Percentiles rank a stretch among this genome's conserved stretches.
These are phyloP conservation scores for Enteromius unitaeniatus DNA, from an alignment of 2,797 vertebrate genomes.

Conservation along the genomic window DNA sequence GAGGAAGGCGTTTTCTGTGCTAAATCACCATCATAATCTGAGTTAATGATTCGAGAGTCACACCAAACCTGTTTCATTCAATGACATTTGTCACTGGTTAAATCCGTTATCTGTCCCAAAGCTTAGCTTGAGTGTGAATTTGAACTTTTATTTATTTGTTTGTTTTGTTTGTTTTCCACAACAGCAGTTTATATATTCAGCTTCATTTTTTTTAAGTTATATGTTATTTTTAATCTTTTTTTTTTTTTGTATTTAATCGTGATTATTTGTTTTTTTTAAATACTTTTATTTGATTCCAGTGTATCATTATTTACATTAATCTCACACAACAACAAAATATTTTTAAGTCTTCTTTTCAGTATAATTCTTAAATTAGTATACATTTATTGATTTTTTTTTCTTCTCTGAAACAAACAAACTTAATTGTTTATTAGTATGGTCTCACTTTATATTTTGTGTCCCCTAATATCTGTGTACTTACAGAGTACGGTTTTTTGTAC, in stretches of 20 bases:
- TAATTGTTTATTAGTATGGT: no score
- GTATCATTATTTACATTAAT: background rate
- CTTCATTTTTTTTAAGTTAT: background rate
- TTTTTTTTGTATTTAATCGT: background rate
- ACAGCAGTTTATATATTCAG: background rate
- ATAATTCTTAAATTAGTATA: background rate
- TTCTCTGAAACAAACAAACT: no score
- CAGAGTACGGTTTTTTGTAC: no score
- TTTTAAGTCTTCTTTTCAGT: background rate
- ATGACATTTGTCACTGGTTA: background rate
- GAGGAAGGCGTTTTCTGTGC: constrained; percentile 28
- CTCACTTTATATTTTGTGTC: no score
- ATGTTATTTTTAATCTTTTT: background rate
- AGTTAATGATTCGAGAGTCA: background rate
- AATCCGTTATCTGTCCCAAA: background rate
- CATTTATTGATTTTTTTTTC: background rate
- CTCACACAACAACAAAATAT: background rate
- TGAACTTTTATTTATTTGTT: background rate
- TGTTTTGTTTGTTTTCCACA: background rate
- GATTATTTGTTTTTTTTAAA: background rate
- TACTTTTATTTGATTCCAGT: background rate
- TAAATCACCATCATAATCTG: background rate
- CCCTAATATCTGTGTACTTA: no score
- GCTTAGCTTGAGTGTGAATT: background rate
- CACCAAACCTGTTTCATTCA: background rate